A percentile compares a stretch with the other conserved stretches of the same genome.
Conservation (phyloP, 2,113 vertebrate genomes). For the Alethe castanea region DNA sequence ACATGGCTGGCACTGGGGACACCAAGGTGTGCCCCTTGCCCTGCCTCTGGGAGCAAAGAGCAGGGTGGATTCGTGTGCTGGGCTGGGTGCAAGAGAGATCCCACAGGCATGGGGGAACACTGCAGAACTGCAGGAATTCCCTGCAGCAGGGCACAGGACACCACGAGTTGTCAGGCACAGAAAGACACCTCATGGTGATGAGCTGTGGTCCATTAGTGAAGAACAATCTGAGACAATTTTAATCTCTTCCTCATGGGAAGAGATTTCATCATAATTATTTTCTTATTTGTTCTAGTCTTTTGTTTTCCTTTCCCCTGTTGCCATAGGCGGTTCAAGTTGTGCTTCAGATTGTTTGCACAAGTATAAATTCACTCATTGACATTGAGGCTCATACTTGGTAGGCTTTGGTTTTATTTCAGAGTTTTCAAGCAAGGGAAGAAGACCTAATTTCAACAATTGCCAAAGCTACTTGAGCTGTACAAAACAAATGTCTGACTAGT, state of each 20-base stretch:
- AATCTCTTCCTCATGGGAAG: neutral
- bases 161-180: neutral
- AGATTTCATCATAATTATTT: neutral
- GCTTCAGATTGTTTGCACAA: conserved; percentile 20
- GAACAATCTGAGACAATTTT: neutral
- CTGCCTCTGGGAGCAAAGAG: fast-evolving
- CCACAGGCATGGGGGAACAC: fast-evolving
- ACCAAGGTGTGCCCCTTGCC: neutral
- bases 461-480: neutral
- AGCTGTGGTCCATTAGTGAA: neutral
- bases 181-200: neutral
- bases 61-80: fast-evolving
- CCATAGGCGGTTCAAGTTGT: neutral
- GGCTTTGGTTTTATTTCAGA: neutral
- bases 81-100: neutral
- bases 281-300: conserved; percentile 2
- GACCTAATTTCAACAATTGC: conserved; percentile 18
- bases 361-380: neutral
- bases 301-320: neutral
- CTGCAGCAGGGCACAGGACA: neutral
- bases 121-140: neutral
- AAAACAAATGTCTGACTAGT: conserved; percentile 25
- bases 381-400: neutral
- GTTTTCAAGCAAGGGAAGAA: neutral
- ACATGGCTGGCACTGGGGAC: fast-evolving